Evolutionary conservation across 2,797 vertebrate species (phyloP).

Genomic region (Astyanax mexicanus): DNA sequence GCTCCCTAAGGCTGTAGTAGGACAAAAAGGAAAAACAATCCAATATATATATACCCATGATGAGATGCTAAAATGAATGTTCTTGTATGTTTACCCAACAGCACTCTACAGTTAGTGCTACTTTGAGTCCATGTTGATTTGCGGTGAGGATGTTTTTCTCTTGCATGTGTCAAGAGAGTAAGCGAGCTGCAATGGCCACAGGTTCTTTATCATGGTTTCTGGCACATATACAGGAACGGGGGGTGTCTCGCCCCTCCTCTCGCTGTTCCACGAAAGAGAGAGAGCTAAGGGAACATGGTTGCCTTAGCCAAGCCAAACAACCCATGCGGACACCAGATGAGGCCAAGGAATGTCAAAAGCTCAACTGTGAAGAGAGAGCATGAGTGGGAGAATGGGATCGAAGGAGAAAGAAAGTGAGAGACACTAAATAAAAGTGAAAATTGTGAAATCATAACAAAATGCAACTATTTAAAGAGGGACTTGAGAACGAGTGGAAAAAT

Average conservation of each 20-base stretch:
- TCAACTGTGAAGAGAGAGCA: conserved; percentile 62
- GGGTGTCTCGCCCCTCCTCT: conserved; percentile 45
- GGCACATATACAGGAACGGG: conserved; percentile 32
- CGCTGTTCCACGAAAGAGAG: conserved; percentile 71
- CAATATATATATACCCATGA: neutral
- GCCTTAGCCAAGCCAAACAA: conserved; percentile 78
- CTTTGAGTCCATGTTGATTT: neutral
- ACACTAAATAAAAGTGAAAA: conserved; percentile 13
- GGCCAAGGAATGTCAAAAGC: conserved; percentile 76
- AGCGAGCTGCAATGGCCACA: neutral
- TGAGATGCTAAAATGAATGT: neutral
- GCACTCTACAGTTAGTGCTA: neutral
- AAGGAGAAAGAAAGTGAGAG: neutral
- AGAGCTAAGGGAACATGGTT: conserved; percentile 72
- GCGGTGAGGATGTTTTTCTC: conserved; percentile 13
- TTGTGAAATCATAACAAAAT: conserved; percentile 7
- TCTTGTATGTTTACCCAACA: neutral
- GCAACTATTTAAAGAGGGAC: conserved; percentile 11
- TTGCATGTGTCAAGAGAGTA: neutral
- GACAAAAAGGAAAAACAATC: neutral
- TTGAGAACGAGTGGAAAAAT: neutral
- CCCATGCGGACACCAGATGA: conserved; percentile 81
- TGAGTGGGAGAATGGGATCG: conserved; percentile 1
- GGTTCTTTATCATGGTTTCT: conserved; percentile 13
- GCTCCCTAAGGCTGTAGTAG: neutral